Evolutionary conservation across 1,140 invertebrate species (phyloP), one percentile per base, ranked within the genome.

Genomic region (Drosophila oshimai): DNA sequence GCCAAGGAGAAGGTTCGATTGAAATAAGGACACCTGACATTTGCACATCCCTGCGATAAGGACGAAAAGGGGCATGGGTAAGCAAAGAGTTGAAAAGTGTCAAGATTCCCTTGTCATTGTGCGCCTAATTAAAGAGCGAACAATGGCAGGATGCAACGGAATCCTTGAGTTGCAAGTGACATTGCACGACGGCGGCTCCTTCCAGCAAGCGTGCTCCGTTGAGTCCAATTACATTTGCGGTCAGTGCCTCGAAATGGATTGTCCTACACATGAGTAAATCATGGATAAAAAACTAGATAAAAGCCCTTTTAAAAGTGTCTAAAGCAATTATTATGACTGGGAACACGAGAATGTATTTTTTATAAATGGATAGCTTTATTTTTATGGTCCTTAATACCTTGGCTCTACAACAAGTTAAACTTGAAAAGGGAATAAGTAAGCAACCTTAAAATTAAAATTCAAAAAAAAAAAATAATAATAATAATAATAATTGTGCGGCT

Each of bases 41-140:
- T 46, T 49, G 24, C 45, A 28, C 37, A 46, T 24, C 17, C 6
- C 49, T 22, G 7, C 10, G 20, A 47, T 34, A 46, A 34, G 44
- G 37, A 44, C n/a, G 20, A 18, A 34, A 20, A 41, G 20, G 13
- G n/a, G 39, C 46, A 28, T 24, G 34, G 18, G n/a, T 60, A 12
- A 17, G 29, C 29, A 26, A 18, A 41, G 24, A 44, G 49, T 54
- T 12, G 62, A 79, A 60, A 73, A 64, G 74, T 84, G 71, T 68
- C 64, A 55, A 72, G 71, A 79, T 42, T 79, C 55, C 73, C 37
- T 34, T 54, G 74, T 18, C 78, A 62, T 86, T 86, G 69, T 84
- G 80, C 51, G 58, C 55, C 71, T 84, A 84, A 79, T 84, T 84
- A 79, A 79, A 86, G 68, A 62, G 75, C 72, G 73, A 80, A 86